Evolutionary conservation across 2,888 invertebrate species (phyloP).

Genomic region (Pseudolycoriella hygida): DNA sequence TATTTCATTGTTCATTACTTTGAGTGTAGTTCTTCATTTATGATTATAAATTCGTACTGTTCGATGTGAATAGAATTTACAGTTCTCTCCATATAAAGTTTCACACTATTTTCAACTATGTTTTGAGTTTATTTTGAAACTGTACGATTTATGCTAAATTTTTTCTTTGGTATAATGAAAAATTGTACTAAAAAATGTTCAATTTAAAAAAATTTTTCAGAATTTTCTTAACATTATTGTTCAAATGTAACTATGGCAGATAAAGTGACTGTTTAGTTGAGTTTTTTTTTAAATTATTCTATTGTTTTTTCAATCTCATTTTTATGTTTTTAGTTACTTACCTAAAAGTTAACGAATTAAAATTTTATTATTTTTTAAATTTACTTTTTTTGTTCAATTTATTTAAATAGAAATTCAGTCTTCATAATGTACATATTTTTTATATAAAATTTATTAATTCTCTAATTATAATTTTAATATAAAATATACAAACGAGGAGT

Average conservation of each 20-base stretch:
- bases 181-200: background rate
- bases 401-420: slow-evolving; percentile 3
- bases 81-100: background rate
- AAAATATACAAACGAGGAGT: no score
- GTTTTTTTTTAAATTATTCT: background rate
- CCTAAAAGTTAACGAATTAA: no score
- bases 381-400: background rate
- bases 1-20: no score
- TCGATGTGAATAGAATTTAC: slow-evolving; percentile 4
- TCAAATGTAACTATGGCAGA: no score
- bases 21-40: no score
- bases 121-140: background rate
- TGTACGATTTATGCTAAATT: no score
- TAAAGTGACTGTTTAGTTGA: background rate
- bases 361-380: no score
- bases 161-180: background rate
- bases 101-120: background rate
- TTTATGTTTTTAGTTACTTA: no score
- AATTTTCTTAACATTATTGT: no score
- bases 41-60: slow-evolving; percentile 4
- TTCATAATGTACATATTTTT: background rate
- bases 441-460: no score
- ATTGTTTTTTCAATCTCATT: background rate
- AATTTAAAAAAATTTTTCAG: no score
- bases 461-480: no score